Conservation (phyloP, 2,113 vertebrate genomes). For the Tychaedon coryphoeus region DNA sequence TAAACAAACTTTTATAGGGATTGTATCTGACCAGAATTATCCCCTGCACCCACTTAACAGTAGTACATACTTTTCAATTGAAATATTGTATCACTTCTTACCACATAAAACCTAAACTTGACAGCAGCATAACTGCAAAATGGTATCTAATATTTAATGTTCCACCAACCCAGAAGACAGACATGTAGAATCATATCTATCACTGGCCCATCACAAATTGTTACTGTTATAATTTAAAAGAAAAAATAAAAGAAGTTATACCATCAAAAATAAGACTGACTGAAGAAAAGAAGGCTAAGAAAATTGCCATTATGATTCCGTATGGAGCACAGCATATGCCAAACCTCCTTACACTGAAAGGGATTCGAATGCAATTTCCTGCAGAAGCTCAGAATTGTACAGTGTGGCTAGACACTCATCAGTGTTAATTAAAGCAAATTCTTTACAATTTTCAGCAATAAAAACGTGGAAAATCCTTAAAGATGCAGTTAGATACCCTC, state of each 20-base stretch:
- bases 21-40: conserved; percentile 8
- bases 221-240: background rate
- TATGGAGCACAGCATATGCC: rapidly evolving
- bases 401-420: background rate
- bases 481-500: background rate
- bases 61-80: background rate
- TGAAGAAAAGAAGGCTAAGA: background rate
- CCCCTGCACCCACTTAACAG: background rate
- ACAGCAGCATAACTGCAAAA: conserved; percentile 8
- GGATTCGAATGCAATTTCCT: background rate
- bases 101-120: background rate
- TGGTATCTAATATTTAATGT: background rate
- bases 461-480: background rate
- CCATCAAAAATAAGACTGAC: background rate
- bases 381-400: background rate
- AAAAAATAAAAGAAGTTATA: background rate
- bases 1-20: background rate
- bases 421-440: background rate
- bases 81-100: background rate
- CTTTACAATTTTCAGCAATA: background rate
- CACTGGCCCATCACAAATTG: background rate
- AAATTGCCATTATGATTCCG: background rate
- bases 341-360: background rate
- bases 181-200: background rate
- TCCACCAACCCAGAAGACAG: background rate